Base-by-base conservation (phyloP, 2,888 invertebrate species). In the Diaphora mendica region DNA sequence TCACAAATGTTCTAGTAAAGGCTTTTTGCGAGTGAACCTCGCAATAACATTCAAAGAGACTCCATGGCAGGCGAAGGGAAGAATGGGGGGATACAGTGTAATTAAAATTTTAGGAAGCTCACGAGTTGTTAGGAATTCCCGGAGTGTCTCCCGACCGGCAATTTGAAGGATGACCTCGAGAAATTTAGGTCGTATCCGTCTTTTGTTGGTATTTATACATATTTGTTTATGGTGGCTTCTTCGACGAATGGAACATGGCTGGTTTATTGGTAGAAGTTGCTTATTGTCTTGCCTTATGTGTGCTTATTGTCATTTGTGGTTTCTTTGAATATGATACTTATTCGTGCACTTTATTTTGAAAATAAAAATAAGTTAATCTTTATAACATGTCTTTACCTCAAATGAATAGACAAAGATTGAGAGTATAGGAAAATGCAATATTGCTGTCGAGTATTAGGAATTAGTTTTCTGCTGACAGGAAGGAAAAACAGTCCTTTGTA, bases 71-170 rank as follows among this genome's bases (percentile, higher is more conserved):
- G 79, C 62, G 73, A 71, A 72, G 76, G 76, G 79, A 82, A 85
- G 82, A 87, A 89, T 86, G 85, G 85, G 82, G 81, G 82, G 82
- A 82, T 79, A 86, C 81, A 81, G 83, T 75, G 87, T 89, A 91
- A 92, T 92, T 91, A 91, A 91, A 91, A 91, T 90, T 90, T 87
- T 88, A 87, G 87, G 82, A 85, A 83, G 83, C 84, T 83, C 82
- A 78, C 85, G 77, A 85, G 83, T 85, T 85, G 85, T 86, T 82
- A 78, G 83, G 79, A 86, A 88, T 87, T 87, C 83, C 80, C 80
- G 66, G 74, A 80, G 82, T 77, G 83, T 79, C 80, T 82, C 82
- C 77, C 71, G 71, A 69, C 76, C 70, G 78, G 74, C 76, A 82
- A 82, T 86, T 86, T 81, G 77, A 79, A 81, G 79, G 82, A 82